Conservation (phyloP, 30 jellyfish, hydroid and myxozoan species). For the Cassiopea xamachana region DNA sequence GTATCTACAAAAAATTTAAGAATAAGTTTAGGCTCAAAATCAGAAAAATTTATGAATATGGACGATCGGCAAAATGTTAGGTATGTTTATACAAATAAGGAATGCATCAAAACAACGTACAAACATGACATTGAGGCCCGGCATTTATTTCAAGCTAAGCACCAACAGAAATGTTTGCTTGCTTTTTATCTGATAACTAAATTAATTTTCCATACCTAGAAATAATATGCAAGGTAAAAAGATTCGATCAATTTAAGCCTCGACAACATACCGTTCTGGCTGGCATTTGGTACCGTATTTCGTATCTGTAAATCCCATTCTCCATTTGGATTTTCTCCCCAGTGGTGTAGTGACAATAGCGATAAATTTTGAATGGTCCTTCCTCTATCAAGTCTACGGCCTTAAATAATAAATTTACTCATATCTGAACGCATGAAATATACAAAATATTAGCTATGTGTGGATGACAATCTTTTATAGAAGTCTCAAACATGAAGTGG, state of each 20-base stretch:
- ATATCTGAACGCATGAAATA: not conserved
- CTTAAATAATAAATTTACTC: not conserved
- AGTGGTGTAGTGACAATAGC: slow-evolving; percentile 55
- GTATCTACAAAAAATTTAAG: no score
- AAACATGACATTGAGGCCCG: no score
- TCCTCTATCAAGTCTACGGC: not conserved
- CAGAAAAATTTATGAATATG: no score
- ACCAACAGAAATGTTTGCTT: no score
- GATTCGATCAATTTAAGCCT: not conserved
- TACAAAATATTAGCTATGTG: not conserved
- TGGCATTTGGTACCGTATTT: slow-evolving; percentile 34
- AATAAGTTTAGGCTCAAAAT: no score
- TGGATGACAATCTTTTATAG: not conserved
- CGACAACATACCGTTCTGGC: slow-evolving; percentile 14
- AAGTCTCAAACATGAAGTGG: no score
- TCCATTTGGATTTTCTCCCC: slow-evolving; percentile 67
- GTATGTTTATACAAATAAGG: no score
- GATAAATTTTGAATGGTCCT: slow-evolving; percentile 23
- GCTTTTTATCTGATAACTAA: no score
- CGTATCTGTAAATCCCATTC: slow-evolving; percentile 43
- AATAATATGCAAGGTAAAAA: not conserved
- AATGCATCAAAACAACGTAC: no score
- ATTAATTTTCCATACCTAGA: no score
- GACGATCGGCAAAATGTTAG: no score
- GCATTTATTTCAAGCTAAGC: no score